phyloP scores from a whole-genome alignment of 2,888 invertebrate species.

The Eilema sororculum region DNA sequence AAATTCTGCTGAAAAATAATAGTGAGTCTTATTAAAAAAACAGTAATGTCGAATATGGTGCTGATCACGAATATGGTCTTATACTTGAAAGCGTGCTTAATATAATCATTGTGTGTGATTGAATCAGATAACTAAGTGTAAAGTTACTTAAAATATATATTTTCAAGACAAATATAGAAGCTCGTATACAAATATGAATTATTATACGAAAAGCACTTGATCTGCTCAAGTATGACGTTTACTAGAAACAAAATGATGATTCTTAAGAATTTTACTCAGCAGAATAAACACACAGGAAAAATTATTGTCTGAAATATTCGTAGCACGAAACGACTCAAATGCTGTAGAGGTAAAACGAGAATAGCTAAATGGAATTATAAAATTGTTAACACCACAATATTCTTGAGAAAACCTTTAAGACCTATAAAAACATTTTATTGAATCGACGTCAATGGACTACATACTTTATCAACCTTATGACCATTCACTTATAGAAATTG shows the following conservation, averaged over 20 bases:
- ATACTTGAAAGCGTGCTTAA: slow-evolving; percentile 36
- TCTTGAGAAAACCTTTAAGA: slow-evolving; percentile 4
- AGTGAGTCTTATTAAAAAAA: slow-evolving; percentile 25
- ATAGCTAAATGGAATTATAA: slow-evolving; percentile 21
- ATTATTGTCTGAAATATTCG: slow-evolving; percentile 33
- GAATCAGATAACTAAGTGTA: slow-evolving; percentile 18
- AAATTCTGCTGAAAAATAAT: background rate
- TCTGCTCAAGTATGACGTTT: background rate
- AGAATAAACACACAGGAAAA: slow-evolving; percentile 31
- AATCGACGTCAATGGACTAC: background rate
- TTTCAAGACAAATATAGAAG: slow-evolving; percentile 15
- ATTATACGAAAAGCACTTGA: background rate
- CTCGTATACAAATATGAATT: background rate
- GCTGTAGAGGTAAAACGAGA: slow-evolving; percentile 32
- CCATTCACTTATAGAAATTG: background rate
- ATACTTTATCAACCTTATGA: background rate
- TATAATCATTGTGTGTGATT: slow-evolving; percentile 28
- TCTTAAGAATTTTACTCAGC: slow-evolving; percentile 20
- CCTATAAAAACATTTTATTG: background rate
- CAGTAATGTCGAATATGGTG: slow-evolving; percentile 32
- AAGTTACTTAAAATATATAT: slow-evolving; percentile 19
- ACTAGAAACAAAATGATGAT: slow-evolving; percentile 12
- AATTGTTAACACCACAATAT: slow-evolving; percentile 11
- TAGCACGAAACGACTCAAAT: slow-evolving; percentile 26
- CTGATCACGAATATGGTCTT: slow-evolving; percentile 36